Conservation (phyloP, 1,140 invertebrate species). For the Dinothrombium tinctorium region DNA sequence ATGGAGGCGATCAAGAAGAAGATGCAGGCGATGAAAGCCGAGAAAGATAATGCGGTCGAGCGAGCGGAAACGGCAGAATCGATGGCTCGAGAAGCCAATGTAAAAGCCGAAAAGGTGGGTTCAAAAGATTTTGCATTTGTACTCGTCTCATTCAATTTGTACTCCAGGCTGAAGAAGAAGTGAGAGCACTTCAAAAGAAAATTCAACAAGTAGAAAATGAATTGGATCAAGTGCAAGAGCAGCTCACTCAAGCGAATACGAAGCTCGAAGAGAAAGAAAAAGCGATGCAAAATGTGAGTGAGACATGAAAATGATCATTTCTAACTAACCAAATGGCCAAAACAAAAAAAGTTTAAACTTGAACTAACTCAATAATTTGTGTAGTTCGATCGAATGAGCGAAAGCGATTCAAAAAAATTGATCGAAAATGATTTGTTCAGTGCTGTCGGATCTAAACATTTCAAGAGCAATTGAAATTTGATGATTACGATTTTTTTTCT, state of each 20-base stretch:
- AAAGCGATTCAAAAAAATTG: too few relatives aligned
- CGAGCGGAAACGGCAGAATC: slow-evolving; percentile 80
- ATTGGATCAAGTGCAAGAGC: slow-evolving; percentile 18
- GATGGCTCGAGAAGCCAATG: slow-evolving; percentile 75
- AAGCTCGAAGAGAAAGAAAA: slow-evolving; percentile 19
- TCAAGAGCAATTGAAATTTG: too few relatives aligned
- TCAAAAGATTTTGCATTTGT: background rate
- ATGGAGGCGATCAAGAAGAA: slow-evolving; percentile 99
- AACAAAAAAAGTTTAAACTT: too few relatives aligned
- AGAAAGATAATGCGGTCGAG: slow-evolving; percentile 95
- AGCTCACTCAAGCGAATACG: slow-evolving; percentile 15
- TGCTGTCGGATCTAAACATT: too few relatives aligned
- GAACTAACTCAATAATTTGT: too few relatives aligned
- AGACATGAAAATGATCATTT: too few relatives aligned
- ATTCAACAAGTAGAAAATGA: slow-evolving; percentile 19
- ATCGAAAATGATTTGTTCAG: too few relatives aligned
- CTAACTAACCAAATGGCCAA: too few relatives aligned
- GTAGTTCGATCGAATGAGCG: too few relatives aligned
- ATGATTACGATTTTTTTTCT: too few relatives aligned
- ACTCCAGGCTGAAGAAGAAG: slow-evolving; percentile 17
- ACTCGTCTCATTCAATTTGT: background rate
- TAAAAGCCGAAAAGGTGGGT: slow-evolving; percentile 65
- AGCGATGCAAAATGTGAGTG: slow-evolving; percentile 16
- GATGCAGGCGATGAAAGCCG: slow-evolving; percentile 99
- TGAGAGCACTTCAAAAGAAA: slow-evolving; percentile 18